Conservation (phyloP, 2,888 invertebrate genomes). For the Conus canariensis region DNA sequence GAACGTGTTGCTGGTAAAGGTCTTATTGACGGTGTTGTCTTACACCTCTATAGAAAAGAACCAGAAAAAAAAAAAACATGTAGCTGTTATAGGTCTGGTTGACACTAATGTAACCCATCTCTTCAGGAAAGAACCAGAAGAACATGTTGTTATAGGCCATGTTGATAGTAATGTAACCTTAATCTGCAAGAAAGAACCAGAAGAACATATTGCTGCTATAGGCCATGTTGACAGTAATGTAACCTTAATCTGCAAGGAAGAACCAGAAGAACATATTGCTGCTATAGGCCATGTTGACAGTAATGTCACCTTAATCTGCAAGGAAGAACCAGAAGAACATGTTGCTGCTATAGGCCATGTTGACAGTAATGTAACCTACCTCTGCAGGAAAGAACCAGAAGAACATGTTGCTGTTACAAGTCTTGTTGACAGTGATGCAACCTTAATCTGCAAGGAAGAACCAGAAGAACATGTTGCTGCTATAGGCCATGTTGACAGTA, state of each 20-base stretch:
- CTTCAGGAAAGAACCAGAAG: too few relatives aligned
- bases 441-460: constrained; percentile 88
- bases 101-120: too few relatives aligned
- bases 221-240: too few relatives aligned
- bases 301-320: constrained; percentile 80
- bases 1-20: too few relatives aligned
- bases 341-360: constrained; percentile 88
- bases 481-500: constrained; percentile 88
- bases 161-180: constrained; percentile 91
- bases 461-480: constrained; percentile 95
- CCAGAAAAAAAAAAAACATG: not conserved
- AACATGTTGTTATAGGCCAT: constrained; percentile 88
- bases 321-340: constrained; percentile 96
- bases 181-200: constrained; percentile 79
- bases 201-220: not conserved
- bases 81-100: too few relatives aligned
- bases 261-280: too few relatives aligned
- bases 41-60: constrained; percentile 72
- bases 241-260: too few relatives aligned
- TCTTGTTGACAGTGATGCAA: not conserved
- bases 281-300: not conserved
- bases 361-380: constrained; percentile 89
- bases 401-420: not conserved
- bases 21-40: not conserved
- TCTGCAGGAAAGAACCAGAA: too few relatives aligned